These are phyloP conservation scores for Stegana nigrithorax DNA, from an alignment of 2,888 invertebrate genomes.

Conservation along the genomic window DNA sequence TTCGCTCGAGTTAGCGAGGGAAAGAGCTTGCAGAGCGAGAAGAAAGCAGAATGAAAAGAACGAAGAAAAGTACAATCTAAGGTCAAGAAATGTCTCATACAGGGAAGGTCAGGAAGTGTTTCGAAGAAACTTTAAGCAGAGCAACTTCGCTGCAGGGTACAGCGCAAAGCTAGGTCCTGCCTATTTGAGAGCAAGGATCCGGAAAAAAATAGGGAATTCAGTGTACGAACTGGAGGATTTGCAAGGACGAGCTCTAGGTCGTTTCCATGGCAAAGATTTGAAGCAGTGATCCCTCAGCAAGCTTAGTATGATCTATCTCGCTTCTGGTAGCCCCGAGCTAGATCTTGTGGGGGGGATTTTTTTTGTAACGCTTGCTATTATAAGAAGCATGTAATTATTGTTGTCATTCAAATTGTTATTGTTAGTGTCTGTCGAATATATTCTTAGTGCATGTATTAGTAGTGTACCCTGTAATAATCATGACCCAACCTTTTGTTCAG, in stretches of 20 bases:
- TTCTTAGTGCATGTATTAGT: too few species aligned
- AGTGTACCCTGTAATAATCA: too few species aligned
- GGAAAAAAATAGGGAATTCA: background rate
- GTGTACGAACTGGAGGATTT: background rate
- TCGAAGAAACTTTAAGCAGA: background rate
- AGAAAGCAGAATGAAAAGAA: background rate
- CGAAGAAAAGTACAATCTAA: constrained; percentile 2
- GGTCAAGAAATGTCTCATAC: constrained; percentile 9
- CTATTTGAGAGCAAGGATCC: background rate
- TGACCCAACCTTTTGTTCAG: too few species aligned
- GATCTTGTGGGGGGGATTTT: too few species aligned
- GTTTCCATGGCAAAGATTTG: background rate
- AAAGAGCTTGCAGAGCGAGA: background rate
- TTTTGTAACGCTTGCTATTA: too few species aligned
- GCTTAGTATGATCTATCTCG: too few species aligned
- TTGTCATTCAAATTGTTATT: too few species aligned
- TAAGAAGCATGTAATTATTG: too few species aligned
- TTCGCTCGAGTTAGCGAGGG: background rate
- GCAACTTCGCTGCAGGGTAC: background rate
- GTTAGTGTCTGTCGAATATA: too few species aligned
- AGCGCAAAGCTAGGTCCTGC: background rate
- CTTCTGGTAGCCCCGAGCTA: too few species aligned
- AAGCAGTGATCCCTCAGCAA: too few species aligned
- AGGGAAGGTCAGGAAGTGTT: constrained; percentile 5
- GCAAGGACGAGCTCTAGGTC: background rate